Base-by-base conservation (phyloP, 1,140 invertebrate genomes). In the Augochlora pura region DNA sequence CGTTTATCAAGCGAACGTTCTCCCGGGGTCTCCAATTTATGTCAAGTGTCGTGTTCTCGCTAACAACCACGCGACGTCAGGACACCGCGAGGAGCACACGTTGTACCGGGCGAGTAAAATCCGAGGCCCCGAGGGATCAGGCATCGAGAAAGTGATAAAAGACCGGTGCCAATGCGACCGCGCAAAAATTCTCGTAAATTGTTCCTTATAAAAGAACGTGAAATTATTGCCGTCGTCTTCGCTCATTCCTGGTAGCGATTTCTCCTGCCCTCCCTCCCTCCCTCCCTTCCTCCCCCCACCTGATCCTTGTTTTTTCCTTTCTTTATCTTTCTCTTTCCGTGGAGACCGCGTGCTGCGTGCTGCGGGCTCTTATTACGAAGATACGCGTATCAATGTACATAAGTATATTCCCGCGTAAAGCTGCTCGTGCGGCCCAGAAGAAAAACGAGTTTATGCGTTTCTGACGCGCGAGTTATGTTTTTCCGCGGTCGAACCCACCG, bases 181-280 rank as follows among this genome's bases (percentile, higher is more conserved):
- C 21, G 32, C 42, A 72, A 78, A 78, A 78, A 78, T 76, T 54
- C 60, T 32, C 57, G 66, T 67, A 76, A 76, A 80, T 69, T 80
- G 38, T 80, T 75, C 63, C 72, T 59, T 69, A 54, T 63, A 64
- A 77, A 69, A 69, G 32, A 76, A 77, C 59, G 49, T 49, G 69
- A 72, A 72, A 57, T 78, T 78, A 78, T 72, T 42, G 60, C 46
- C 59, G 27, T 64, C 67, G 46, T 25, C 16, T 63, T 49, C 39
- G 9, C 23, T 12, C 62, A 23, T 64, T 78, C 69, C 60, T 64
- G 60, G 38, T 80, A 62, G 65, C 71, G 71, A 72, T 64, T 69
- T 80, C 73, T 80, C 66, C 64, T 57, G 21, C 9, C 21, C 14
- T 14, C 10, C 27, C 9, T 4, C 16, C 21, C 39, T n/a, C 46